Percentiles rank a stretch among this genome's conserved stretches.
Evolutionary conservation across 2,888 invertebrate species (phyloP).

Genomic region (Cyrtodaria siliqua): DNA sequence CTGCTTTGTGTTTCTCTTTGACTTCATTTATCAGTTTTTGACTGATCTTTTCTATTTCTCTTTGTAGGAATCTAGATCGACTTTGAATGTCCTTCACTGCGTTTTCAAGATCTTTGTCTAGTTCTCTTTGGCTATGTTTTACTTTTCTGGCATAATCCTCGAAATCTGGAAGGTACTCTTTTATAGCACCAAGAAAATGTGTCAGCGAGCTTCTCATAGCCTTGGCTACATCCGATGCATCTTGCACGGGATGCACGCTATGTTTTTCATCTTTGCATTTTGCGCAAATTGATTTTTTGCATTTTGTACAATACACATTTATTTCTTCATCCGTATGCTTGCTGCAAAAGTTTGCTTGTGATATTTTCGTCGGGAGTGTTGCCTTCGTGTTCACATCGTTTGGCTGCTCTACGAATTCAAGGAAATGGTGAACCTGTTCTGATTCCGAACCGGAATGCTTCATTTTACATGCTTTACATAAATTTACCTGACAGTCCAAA

Average conservation of each 20-base stretch:
- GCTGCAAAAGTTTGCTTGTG: slow-evolving; percentile 32
- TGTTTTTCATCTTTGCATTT: slow-evolving; percentile 66
- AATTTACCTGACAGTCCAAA: slow-evolving; percentile 66
- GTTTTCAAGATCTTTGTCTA: slow-evolving; percentile 63
- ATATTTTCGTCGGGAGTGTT: slow-evolving; percentile 30
- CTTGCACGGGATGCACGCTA: slow-evolving; percentile 65
- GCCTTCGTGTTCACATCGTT: slow-evolving; percentile 31
- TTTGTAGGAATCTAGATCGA: slow-evolving; percentile 61
- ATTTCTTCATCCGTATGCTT: slow-evolving; percentile 43
- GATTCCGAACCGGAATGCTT: slow-evolving; percentile 56
- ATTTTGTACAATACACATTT: slow-evolving; percentile 52
- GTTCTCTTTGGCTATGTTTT: slow-evolving; percentile 56
- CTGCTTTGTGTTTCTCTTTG: slow-evolving; percentile 60
- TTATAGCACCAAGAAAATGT: slow-evolving; percentile 70
- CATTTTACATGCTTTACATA: slow-evolving; percentile 59
- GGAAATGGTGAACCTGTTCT: slow-evolving; percentile 63
- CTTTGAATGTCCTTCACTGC: slow-evolving; percentile 64
- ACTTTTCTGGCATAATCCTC: slow-evolving; percentile 64
- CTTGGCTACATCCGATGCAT: slow-evolving; percentile 59
- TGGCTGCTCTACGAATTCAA: slow-evolving; percentile 57
- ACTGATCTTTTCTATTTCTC: slow-evolving; percentile 68
- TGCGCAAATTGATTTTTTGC: slow-evolving; percentile 48
- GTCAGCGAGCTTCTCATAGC: slow-evolving; percentile 57
- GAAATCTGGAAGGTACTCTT: slow-evolving; percentile 67
- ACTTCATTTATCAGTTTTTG: slow-evolving; percentile 60